Base-by-base conservation (phyloP, 2,113 vertebrate species). In the Dasyurus viverrinus region DNA sequence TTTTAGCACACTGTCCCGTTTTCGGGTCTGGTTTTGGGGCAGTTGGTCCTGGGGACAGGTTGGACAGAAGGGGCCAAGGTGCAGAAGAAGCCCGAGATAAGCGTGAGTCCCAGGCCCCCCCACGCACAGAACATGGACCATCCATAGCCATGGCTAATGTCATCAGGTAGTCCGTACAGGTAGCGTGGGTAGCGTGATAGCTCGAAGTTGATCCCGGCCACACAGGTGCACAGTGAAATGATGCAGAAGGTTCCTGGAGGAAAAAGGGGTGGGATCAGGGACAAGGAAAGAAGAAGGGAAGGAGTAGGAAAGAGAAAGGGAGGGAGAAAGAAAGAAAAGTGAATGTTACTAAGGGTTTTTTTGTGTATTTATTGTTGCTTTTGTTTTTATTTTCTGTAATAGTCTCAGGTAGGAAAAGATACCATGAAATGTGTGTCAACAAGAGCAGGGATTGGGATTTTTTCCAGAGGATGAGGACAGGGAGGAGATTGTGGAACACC, bases 91-190 rank as follows among this genome's bases (percentile, higher is more conserved):
- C 99, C 99, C 46, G 99, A 99, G 97, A 99, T 99, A 30, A 99
- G 99, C 2, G 99, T 99, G 98, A 99, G 99, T 96, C 99, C 99
- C 92, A 99, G 98, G 96, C 99, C 99, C 4, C 99, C 99, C 99
- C 99, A 99, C 0, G 99, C 99, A 97, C 99, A 99, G 98, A 99
- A 99, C 99, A 99, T 99, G 97, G 99, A 99, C 99, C 99, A 99
- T 98, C 99, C 99, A 24, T 99, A 99, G 97, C 99, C 99, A 0
- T 99, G 99, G 98, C 99, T 99, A 98, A 99, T 99, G 98, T 99
- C 99, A 1, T 99, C 99, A 0, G 99, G 99, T 89, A 99, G 99
- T 98, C 99, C 99, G 0, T 99, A 99, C 98, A 99, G 98, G 98
- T 99, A 99, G 92, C 99, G 99, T 0, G 99, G 99, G 95, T 99